phyloP scores from a whole-genome alignment of 2,113 vertebrate genomes.

The Cebidichthys violaceus region DNA sequence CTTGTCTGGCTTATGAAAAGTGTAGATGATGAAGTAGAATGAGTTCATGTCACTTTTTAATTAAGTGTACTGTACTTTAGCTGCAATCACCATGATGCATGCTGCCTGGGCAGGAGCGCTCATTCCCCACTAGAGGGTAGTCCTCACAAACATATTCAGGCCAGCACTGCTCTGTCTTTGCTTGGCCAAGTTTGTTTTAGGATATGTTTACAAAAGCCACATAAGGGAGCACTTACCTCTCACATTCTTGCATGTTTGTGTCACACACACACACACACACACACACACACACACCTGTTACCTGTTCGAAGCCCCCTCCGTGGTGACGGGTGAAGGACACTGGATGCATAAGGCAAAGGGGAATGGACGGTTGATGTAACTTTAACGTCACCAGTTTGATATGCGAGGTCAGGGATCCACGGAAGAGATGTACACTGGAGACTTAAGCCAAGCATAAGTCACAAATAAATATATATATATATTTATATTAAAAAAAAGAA shows the following conservation, averaged over 20 bases:
- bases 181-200: neutral
- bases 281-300: constrained; percentile 19
- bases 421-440: neutral
- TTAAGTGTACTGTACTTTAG: neutral
- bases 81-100: too few relatives aligned
- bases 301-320: neutral
- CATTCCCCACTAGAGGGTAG: constrained; percentile 73
- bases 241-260: constrained; percentile 34
- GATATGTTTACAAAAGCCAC: constrained; percentile 27
- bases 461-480: neutral
- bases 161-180: neutral
- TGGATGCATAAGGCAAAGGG: neutral
- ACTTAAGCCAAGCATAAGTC: neutral
- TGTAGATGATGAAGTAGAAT: neutral
- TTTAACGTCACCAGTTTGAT: neutral
- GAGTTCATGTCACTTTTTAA: neutral
- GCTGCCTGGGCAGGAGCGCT: neutral
- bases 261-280: constrained; percentile 9
- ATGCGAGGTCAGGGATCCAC: neutral
- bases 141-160: constrained; percentile 31
- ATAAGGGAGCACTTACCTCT: constrained; percentile 50
- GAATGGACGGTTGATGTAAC: constrained; percentile 5
- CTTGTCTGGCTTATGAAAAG: neutral
- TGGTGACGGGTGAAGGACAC: constrained; percentile 39
- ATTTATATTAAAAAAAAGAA: neutral